Conservation (phyloP, 2,797 vertebrate genomes). For the Gadopsis marmoratus region DNA sequence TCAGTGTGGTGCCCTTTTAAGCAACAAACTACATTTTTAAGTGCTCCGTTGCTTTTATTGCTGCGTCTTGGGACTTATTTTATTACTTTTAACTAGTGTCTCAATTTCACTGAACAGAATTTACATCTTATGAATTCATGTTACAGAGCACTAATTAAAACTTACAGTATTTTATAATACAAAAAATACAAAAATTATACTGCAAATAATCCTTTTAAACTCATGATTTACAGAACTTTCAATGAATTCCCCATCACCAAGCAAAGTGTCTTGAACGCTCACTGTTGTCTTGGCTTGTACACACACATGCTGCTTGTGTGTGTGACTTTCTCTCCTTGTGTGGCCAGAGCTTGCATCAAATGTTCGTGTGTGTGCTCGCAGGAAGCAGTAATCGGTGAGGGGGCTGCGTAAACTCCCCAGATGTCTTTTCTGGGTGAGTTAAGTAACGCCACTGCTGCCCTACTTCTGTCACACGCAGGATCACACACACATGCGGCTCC, state of each 20-base stretch:
- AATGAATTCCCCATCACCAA: background rate
- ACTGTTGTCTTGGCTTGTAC: background rate
- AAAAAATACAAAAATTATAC: slow-evolving; percentile 5
- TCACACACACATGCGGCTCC: slow-evolving; percentile 9
- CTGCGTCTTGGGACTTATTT: too few relatives aligned
- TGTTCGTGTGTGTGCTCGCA: background rate
- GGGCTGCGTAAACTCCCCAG: slow-evolving; percentile 57
- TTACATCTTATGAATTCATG: background rate
- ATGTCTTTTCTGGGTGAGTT: slow-evolving; percentile 81
- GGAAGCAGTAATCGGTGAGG: slow-evolving; percentile 48
- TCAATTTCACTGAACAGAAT: background rate
- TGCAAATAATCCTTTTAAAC: background rate
- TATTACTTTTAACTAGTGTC: background rate
- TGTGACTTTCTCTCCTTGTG: background rate
- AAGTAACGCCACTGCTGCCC: slow-evolving; percentile 82
- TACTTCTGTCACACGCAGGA: slow-evolving; percentile 74
- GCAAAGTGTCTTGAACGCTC: background rate
- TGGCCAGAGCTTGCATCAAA: slow-evolving; percentile 11
- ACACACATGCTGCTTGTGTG: background rate
- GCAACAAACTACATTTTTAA: too few relatives aligned
- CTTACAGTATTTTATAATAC: background rate
- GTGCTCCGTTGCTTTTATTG: too few relatives aligned
- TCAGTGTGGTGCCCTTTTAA: too few relatives aligned
- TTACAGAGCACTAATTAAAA: background rate
- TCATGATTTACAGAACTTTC: background rate